Percentiles rank a stretch among this genome's conserved stretches.
These are phyloP conservation scores for Cheilosia scutellata DNA, from an alignment of 2,888 invertebrate species.

Conservation along the genomic window DNA sequence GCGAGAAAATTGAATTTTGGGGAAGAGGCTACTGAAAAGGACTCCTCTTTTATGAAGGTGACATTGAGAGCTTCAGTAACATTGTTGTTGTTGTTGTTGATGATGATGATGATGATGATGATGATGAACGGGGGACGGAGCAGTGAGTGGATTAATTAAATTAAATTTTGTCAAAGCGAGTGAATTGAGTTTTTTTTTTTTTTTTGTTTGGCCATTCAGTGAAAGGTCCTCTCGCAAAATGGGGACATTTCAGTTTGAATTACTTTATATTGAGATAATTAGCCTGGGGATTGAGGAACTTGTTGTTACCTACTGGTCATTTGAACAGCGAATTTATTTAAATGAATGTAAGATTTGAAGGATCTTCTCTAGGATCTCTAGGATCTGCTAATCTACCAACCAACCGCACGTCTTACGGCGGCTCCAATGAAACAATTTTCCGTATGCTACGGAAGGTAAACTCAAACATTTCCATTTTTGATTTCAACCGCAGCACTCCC, in stretches of 20 bases:
- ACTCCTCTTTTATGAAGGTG: constrained; percentile 27
- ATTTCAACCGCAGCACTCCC: too few relatives aligned
- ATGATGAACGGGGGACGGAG: not conserved
- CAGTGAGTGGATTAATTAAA: constrained; percentile 26
- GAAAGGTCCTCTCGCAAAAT: not conserved
- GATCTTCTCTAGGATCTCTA: too few relatives aligned
- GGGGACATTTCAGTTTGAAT: constrained; percentile 13
- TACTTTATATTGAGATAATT: not conserved
- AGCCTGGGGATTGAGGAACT: not conserved
- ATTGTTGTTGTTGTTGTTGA: constrained; percentile 1
- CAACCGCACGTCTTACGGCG: too few relatives aligned
- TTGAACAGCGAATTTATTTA: not conserved
- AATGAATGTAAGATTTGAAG: too few relatives aligned
- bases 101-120: not conserved
- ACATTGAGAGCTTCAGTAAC: constrained; percentile 24
- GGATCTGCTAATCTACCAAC: too few relatives aligned
- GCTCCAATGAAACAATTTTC: too few relatives aligned
- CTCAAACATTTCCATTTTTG: too few relatives aligned
- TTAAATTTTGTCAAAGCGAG: constrained; percentile 29
- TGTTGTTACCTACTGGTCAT: not conserved
- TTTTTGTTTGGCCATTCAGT: constrained; percentile 4
- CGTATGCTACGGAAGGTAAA: too few relatives aligned
- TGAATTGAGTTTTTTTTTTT: constrained; percentile 14
- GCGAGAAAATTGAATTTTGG: not conserved
- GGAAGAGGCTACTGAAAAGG: constrained; percentile 17